Evolutionary conservation across 2,113 vertebrate species (phyloP), one percentile per base, ranked within the genome.

Genomic region (Petrocephalus microphthalmus): DNA sequence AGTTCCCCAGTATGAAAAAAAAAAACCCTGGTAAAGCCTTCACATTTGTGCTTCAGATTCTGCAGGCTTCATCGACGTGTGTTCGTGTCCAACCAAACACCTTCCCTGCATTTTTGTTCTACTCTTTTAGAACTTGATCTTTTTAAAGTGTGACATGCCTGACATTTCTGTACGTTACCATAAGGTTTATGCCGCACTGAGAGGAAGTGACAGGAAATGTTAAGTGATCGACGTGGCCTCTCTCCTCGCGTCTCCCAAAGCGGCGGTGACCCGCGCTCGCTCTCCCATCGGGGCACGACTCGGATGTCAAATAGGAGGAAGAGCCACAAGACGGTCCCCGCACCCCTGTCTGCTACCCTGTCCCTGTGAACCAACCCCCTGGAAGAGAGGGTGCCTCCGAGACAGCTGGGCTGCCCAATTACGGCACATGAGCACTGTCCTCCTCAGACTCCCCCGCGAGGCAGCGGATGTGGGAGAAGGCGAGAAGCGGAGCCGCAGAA

Each of bases 221-320:
- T 56, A 85, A 17, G 84, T 56, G 84, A 56, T 85, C 84, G 52
- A 96, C 96, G 96, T 95, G 95, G 47, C 74, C 95, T 95, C 95
- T 95, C 94, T 96, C 95, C 93, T 94, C 92, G 94, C 11, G 13
- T 37, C 94, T 95, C 96, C 94, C 95, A 95, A 92, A 93, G 91
- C 90, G 92, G 92, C 90, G 91, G 45, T 93, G 89, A 60, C 92
- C 96, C 95, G 95, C 96, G 74, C 89, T 25, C 1, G 19, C 2
- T 52, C 85, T 92, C 83, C 20, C 22, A 10, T 29, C 2, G n/a
- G 49, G 95, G 94, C 94, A 93, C 42, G 1, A 92, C 95, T 94
- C 93, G 94, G 96, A 96, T 96, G 96, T 96, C 19, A 52, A 84
- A 15, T 49, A 1, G 7, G 13, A 25, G 19, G 49, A 53, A n/a